Evolutionary conservation across 2,113 vertebrate species (phyloP), one percentile per base, ranked within the genome.

Genomic region (Dicentrarchus labrax): DNA sequence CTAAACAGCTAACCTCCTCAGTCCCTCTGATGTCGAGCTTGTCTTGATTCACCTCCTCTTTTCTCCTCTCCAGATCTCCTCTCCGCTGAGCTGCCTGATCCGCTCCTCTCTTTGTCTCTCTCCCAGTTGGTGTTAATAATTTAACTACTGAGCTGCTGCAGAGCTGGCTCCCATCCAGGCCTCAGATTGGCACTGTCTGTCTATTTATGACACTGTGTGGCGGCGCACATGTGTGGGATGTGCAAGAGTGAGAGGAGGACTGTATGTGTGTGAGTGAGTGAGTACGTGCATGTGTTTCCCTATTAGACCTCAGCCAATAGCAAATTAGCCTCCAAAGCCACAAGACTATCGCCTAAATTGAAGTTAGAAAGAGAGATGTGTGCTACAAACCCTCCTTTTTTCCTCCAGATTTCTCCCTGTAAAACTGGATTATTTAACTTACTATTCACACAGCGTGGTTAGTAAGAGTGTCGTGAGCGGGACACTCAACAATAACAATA

Each of bases 81-180:
- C 84, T 89, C 81, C 70, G 47, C 86, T 54, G 78, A 89, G 85
- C 80, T 30, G 80, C 73, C 90, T 76, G 73, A 88, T 90, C 88
- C 47, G 67, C 85, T 83, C 88, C 78, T 92, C 88, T 93, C 92
- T 95, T 90, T 93, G 88, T 93, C 92, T 93, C 88, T 83, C 94
- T 88, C 91, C 86, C 91, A 88, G 89, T 93, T 89, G 92, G 89
- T 94, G 94, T 95, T 95, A 95, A 95, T 95, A 95, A 95, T 95
- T 94, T 90, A 95, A 94, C 92, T 92, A 90, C 82, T 93, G 94
- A 93, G 90, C 92, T 94, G 92, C 92, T 93, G 93, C 93, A 94
- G 92, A 87, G 88, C 92, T 95, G 94, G 94, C 94, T 84, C 78
- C 19, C n/a, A 22, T 95, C 94, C 94, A 95, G 88, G 87, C 88